Evolutionary conservation across 2,113 vertebrate species (phyloP).

Genomic region (Eupsittula cactorum): DNA sequence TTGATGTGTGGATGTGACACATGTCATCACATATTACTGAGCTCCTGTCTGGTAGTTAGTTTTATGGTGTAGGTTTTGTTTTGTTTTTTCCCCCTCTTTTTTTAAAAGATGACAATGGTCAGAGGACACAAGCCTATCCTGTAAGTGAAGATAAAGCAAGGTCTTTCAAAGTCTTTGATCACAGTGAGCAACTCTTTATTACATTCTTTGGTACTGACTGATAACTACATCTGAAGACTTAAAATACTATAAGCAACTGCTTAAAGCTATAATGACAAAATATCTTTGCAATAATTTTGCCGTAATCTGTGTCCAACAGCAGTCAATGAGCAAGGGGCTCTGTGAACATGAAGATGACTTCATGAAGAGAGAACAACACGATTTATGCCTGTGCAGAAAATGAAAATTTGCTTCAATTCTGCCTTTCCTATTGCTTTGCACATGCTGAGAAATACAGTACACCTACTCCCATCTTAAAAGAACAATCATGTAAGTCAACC

Average conservation of each 20-base stretch:
- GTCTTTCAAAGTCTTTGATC: not conserved
- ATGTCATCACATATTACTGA: not conserved
- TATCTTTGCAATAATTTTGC: not conserved
- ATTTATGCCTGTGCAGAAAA: not conserved
- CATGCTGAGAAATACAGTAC: constrained; percentile 15
- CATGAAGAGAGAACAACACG: not conserved
- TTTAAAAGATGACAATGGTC: not conserved
- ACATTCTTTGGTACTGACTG: not conserved
- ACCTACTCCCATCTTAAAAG: not conserved
- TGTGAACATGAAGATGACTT: not conserved
- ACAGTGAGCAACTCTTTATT: not conserved
- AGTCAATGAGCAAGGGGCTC: not conserved
- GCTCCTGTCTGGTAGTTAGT: not conserved
- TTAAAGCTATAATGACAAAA: not conserved
- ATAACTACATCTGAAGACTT: not conserved
- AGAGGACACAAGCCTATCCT: not conserved
- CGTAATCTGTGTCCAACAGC: not conserved
- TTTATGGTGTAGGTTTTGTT: not conserved
- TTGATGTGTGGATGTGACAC: not conserved
- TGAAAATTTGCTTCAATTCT: not conserved
- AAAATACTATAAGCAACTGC: not conserved
- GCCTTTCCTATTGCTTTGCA: constrained; percentile 4
- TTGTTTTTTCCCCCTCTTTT: not conserved
- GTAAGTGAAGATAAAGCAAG: not conserved
- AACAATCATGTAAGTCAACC: constrained; percentile 1